Base-by-base conservation (phyloP, 2,888 invertebrate species). In the Lithophane semibrunnea region DNA sequence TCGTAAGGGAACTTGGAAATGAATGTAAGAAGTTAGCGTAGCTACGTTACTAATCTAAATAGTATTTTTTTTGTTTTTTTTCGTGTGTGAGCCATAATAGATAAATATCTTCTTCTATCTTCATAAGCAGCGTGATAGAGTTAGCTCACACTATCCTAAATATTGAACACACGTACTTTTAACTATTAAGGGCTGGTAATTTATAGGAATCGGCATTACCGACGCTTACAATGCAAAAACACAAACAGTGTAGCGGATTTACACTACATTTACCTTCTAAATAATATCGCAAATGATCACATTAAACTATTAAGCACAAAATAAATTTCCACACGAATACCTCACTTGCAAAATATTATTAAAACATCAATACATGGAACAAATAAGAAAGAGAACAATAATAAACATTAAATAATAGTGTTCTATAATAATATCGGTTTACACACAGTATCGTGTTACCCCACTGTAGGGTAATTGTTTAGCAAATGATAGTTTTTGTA, bases 321-420 rank as follows among this genome's bases (percentile, higher is more conserved):
- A 88, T 83, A 70, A 18, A 70, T 85, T 89, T 89, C 90, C 91
- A 91, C 81, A 18, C 82, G 80, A 80, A 82, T 92, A 90, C 91
- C 84, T 84, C 87, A 90, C 90, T 92, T 89, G 91, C 92, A 88
- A 91, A 92, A 92, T 90, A 92, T 91, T 91, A 88, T 88, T 80
- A 58, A 58, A 76, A 83, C 84, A 88, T 84, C 80, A 86, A 84
- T 76, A 78, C 74, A 71, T n/a, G 42, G 61, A 21, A 75, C 75
- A 60, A 80, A 79, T 73, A 65, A 70, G 54, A 77, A 71, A 60
- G 10, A 47, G 71, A 77, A 85, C 86, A 89, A 87, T 88, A 52
- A 79, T 56, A 52, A 54, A 63, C 71, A 54, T n/a, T 65, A 65
- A 37, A 65, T 64, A 67, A 80, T 75, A 58, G 71, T 75, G 73